These are phyloP conservation scores for Ceyx erithaca DNA, from an alignment of 2,797 vertebrate genomes.

Conservation along the genomic window DNA sequence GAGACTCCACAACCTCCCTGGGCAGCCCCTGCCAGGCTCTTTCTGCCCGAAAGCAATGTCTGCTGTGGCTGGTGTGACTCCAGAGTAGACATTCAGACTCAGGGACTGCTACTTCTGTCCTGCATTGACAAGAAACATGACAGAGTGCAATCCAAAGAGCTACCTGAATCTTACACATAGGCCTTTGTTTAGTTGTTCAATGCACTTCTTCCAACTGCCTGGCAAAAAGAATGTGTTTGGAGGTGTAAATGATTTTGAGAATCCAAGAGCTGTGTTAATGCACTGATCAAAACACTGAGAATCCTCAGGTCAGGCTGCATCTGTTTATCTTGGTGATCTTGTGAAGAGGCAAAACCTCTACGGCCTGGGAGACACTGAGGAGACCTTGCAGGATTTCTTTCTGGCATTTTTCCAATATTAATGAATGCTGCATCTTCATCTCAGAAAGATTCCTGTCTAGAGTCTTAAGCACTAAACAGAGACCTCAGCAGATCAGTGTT, in stretches of 20 bases:
- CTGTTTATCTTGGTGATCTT: background rate
- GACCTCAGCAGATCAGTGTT: background rate
- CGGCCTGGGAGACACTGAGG: background rate
- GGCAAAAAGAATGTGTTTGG: constrained; percentile 50
- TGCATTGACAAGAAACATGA: background rate
- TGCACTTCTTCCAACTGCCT: background rate
- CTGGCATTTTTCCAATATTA: background rate
- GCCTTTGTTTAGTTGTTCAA: constrained; percentile 28
- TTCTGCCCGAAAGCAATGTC: background rate
- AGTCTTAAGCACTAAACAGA: background rate
- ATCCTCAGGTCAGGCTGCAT: constrained; percentile 46
- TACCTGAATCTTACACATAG: background rate
- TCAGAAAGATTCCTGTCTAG: background rate
- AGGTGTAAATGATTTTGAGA: constrained; percentile 59
- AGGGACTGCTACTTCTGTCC: background rate
- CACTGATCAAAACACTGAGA: constrained; percentile 44
- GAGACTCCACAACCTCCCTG: too few species aligned
- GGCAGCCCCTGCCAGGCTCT: background rate
- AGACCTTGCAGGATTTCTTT: background rate
- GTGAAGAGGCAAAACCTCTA: constrained; percentile 25
- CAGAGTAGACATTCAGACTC: background rate
- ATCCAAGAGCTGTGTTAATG: constrained; percentile 47
- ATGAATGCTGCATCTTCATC: background rate
- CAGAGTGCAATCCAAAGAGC: background rate
- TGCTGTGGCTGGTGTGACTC: background rate